A percentile compares a stretch with the other conserved stretches of the same genome.
These are phyloP conservation scores for Seira ritae DNA, from an alignment of 2,888 invertebrate species.

Conservation along the genomic window DNA sequence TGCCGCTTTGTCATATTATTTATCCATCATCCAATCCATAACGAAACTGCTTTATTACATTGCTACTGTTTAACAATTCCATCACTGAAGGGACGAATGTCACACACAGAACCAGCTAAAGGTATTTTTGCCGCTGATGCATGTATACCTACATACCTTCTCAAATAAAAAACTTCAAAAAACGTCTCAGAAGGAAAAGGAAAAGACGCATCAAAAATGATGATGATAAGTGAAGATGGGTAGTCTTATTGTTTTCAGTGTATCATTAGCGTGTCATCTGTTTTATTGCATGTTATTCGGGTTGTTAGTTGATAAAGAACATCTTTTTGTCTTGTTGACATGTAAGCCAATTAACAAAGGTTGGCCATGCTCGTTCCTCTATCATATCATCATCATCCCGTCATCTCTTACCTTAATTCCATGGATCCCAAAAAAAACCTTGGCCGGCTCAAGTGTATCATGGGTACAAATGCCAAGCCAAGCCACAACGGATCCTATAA, in stretches of 20 bases:
- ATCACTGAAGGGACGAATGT: neutral
- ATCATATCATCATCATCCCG: constrained; percentile 50
- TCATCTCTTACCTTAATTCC: constrained; percentile 30
- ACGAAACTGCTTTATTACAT: too few species aligned
- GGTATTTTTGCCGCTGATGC: neutral
- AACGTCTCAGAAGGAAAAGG: constrained; percentile 23
- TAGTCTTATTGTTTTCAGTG: constrained; percentile 67
- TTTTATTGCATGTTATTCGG: constrained; percentile 69
- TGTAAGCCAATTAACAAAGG: constrained; percentile 72
- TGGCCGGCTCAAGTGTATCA: neutral
- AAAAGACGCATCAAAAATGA: constrained; percentile 46
- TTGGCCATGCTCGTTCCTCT: constrained; percentile 52
- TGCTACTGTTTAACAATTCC: neutral
- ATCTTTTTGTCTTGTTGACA: constrained; percentile 69
- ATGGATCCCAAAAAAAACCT: neutral
- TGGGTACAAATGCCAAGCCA: neutral
- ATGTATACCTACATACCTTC: too few species aligned
- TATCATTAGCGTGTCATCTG: constrained; percentile 73
- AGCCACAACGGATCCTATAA: neutral
- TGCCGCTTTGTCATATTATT: neutral
- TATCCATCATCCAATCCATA: neutral
- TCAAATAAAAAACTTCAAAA: too few species aligned
- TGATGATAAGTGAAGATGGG: constrained; percentile 58
- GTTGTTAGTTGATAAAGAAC: constrained; percentile 69
- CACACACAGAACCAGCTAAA: too few species aligned